phyloP scores from a whole-genome alignment of 2,888 invertebrate species.

The Prosopocoilus inquinatus region DNA sequence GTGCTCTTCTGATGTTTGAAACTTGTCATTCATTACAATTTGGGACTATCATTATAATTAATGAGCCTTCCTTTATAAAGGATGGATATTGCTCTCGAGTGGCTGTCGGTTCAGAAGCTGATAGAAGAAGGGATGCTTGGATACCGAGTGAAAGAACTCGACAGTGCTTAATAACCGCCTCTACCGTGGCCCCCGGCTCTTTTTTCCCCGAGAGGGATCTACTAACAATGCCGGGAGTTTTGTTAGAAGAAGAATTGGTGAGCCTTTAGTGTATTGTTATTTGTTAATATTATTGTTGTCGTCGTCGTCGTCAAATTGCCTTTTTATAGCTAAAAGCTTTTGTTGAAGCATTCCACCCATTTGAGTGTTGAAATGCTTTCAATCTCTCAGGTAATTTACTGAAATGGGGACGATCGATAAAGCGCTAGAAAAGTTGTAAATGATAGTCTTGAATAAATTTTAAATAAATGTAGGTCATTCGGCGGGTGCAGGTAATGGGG shows the following conservation, averaged over 20 bases:
- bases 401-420: too few relatives aligned
- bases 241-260: slow-evolving; percentile 80
- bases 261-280: slow-evolving; percentile 27
- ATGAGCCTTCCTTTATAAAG: slow-evolving; percentile 25
- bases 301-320: background rate
- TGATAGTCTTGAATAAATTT: too few relatives aligned
- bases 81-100: slow-evolving; percentile 44
- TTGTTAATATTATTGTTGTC: background rate
- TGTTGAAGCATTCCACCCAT: too few relatives aligned
- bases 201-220: slow-evolving; percentile 71
- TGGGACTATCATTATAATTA: too few relatives aligned
- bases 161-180: slow-evolving; percentile 61
- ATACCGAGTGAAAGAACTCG: slow-evolving; percentile 75
- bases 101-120: slow-evolving; percentile 55
- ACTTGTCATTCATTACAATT: too few relatives aligned
- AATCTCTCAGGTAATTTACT: too few relatives aligned
- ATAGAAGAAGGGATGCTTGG: slow-evolving; percentile 72
- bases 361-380: too few relatives aligned
- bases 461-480: too few relatives aligned
- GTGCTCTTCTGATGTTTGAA: too few relatives aligned
- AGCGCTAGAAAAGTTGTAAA: too few relatives aligned
- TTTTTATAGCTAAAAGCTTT: too few relatives aligned
- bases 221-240: slow-evolving; percentile 82
- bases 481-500: too few relatives aligned
- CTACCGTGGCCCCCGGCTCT: slow-evolving; percentile 67